Base-by-base conservation (phyloP, 2,113 vertebrate genomes). In the Prolemur simus region DNA sequence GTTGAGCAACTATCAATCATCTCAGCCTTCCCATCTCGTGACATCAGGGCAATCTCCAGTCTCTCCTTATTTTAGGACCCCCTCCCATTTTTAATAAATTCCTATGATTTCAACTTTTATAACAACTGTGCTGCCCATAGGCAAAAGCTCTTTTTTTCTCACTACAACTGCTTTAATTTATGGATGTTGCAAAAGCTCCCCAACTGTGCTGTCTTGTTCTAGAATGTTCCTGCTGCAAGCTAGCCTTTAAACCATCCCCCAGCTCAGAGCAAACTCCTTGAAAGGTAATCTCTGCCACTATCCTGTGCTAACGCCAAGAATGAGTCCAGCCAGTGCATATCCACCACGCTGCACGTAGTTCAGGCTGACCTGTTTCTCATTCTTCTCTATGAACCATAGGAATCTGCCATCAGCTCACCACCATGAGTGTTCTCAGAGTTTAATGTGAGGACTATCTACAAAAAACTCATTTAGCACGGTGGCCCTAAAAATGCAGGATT, bases 311-410 rank as follows among this genome's bases (percentile, higher is more conserved):
- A 5, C 5, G 9, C 1, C 8, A 23, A n/a, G 27, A 10, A 1
- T 2, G 47, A 66, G 15, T 54, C 20, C 20, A 42, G 3, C 29
- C 29, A 2, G 1, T 5, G 23, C 2, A 6, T 12, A 8, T 1
- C n/a, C 39, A 76, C 29, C 73, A 27, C 27, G 39, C 39, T 29
- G 11, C 20, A 11, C n/a, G 11, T 45, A 9, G 49, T 27, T 27
- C 7, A 8, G 4, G 7, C 18, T 3, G 25, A 49, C 14, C 52
- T 13, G 20, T 25, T 5, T 17, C 25, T 80, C 17, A 6, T 58
- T 47, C 21, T 49, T 32, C 29, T 10, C 37, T 34, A 17, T 1
- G 1, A 18, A 18, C 13, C 27, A 8, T 25, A 1, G 18, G 39
- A 58, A 11, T 14, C 6, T 20, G 21, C 21, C 14, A 69, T 37